These are phyloP conservation scores for Zele albiditarsus DNA, from an alignment of 2,888 invertebrate genomes.

Conservation along the genomic window DNA sequence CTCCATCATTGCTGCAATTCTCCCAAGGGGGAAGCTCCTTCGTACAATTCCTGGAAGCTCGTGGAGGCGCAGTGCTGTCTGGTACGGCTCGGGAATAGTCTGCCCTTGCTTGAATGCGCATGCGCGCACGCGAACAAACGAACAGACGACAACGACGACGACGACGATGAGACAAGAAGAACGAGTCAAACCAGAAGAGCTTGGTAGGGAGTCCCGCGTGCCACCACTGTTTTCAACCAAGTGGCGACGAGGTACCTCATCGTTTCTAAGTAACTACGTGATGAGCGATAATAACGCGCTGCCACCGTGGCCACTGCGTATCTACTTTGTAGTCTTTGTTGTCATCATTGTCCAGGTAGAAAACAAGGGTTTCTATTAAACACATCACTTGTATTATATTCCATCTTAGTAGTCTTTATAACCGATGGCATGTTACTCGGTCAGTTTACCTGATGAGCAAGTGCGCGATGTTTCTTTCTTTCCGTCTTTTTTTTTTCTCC, in stretches of 20 bases:
- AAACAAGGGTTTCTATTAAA: constrained; percentile 19
- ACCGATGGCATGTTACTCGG: constrained; percentile 38
- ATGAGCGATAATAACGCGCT: constrained; percentile 71
- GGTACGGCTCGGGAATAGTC: constrained; percentile 60
- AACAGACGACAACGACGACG: constrained; percentile 39
- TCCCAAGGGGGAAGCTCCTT: constrained; percentile 47
- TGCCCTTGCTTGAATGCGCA: constrained; percentile 34
- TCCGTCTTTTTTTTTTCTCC: constrained; percentile 19
- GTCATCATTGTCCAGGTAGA: constrained; percentile 28
- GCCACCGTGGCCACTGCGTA: neutral
- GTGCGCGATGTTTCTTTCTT: constrained; percentile 22
- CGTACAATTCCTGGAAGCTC: constrained; percentile 62
- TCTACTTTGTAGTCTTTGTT: constrained; percentile 28
- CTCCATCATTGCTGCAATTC: constrained; percentile 31
- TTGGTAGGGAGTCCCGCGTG: constrained; percentile 53
- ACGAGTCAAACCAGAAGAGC: constrained; percentile 66
- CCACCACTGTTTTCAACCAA: constrained; percentile 35
- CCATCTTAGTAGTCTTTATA: neutral
- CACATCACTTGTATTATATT: neutral
- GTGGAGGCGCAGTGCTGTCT: constrained; percentile 68
- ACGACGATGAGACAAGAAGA: constrained; percentile 47
- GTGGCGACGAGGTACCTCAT: constrained; percentile 33
- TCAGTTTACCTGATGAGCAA: constrained; percentile 36
- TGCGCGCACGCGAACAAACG: constrained; percentile 48
- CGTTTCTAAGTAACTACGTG: constrained; percentile 72